Conservation (phyloP, 2,888 invertebrate species). For the Iselma pallidipennis region DNA sequence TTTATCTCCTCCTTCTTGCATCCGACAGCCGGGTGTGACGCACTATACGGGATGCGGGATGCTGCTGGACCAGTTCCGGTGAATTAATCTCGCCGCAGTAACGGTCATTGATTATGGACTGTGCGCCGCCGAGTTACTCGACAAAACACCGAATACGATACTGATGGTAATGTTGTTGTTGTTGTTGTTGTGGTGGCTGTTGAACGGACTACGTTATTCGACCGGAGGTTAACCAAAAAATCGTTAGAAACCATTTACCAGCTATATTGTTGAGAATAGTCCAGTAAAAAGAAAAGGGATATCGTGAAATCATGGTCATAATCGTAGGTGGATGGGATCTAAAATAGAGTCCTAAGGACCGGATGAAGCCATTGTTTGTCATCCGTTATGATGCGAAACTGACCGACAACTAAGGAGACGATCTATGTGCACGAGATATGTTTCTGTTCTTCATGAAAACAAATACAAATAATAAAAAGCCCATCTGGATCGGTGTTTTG, state of each 20-base stretch:
- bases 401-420: not conserved
- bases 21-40: not conserved
- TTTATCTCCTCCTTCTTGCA: not conserved
- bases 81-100: constrained; percentile 48
- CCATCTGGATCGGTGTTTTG: no score
- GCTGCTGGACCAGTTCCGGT: constrained; percentile 46
- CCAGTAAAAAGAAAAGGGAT: not conserved
- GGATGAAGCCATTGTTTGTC: not conserved
- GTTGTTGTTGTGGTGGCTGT: not conserved
- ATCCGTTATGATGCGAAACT: not conserved
- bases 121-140: constrained; percentile 19
- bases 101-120: constrained; percentile 49
- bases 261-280: not conserved
- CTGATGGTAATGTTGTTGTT: not conserved
- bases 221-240: not conserved
- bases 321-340: not conserved
- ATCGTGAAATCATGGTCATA: not conserved
- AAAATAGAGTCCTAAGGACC: not conserved
- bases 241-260: not conserved
- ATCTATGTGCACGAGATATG: not conserved
- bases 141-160: not conserved
- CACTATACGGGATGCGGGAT: constrained; percentile 10
- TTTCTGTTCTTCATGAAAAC: not conserved
- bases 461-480: no score
- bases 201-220: not conserved